phyloP scores from a whole-genome alignment of 2,113 vertebrate species.

The Anhinga anhinga region DNA sequence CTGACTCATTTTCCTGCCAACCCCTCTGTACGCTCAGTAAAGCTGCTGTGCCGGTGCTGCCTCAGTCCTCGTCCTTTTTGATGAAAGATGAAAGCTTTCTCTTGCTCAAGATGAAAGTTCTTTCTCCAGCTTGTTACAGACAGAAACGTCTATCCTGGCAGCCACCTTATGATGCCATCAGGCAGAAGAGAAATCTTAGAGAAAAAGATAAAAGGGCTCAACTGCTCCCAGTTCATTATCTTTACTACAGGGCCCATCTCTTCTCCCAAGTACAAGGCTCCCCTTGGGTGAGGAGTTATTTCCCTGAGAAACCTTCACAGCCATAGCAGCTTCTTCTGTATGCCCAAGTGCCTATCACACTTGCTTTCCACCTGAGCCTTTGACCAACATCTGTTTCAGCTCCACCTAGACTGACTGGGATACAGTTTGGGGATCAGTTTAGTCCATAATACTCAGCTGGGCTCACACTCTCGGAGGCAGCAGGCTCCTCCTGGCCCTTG shows the following conservation, averaged over 20 bases:
- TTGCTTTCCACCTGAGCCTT: neutral
- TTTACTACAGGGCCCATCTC: neutral
- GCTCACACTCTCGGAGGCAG: neutral
- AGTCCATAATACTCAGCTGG: neutral
- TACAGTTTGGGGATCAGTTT: neutral
- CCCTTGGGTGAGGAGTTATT: neutral
- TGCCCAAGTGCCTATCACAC: neutral
- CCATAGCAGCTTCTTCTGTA: neutral
- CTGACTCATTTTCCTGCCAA: neutral
- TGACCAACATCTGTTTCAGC: neutral
- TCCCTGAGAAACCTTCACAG: neutral
- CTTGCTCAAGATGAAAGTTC: neutral
- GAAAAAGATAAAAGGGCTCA: neutral
- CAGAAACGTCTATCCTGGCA: neutral
- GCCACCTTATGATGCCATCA: neutral
- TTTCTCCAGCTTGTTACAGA: neutral
- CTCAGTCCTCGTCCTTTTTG: neutral
- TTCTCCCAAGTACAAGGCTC: neutral
- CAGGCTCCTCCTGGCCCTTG: neutral
- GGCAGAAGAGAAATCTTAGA: neutral
- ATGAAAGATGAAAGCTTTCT: conserved; percentile 1
- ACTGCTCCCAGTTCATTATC: neutral
- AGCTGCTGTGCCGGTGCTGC: neutral
- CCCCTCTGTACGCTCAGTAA: accelerated
- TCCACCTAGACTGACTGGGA: neutral